Base-by-base conservation (phyloP, 1,140 invertebrate species). In the Philopotamus ludificatus region DNA sequence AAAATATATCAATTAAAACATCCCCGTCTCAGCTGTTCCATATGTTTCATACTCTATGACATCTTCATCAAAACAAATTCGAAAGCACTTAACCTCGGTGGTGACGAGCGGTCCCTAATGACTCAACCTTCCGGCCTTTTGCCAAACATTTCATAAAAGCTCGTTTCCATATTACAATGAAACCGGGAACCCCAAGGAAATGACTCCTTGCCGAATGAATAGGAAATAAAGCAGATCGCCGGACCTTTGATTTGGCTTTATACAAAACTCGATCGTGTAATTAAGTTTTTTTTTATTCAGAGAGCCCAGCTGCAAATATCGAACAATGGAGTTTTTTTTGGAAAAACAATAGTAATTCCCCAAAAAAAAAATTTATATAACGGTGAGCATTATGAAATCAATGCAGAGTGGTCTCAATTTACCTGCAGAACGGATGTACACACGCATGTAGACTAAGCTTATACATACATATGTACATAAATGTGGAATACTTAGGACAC, bases 1-100 rank as follows among this genome's bases (percentile, higher is more conserved):
- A n/a, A n/a, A n/a, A n/a, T n/a, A n/a, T n/a, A n/a, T n/a, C n/a
- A n/a, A n/a, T n/a, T n/a, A n/a, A n/a, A n/a, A n/a, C n/a, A n/a
- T n/a, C n/a, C 7, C 34, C 34, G 34, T n/a, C 34, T 8, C 34
- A 39, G 34, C 34, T 8, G 34, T n/a, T 39, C n/a, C n/a, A n/a
- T n/a, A n/a, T n/a, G n/a, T n/a, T n/a, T n/a, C n/a, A n/a, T n/a
- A n/a, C n/a, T n/a, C n/a, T n/a, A n/a, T n/a, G n/a, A 34, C 28
- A 34, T 34, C 4, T 34, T 16, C 55, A 59, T 45, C 41, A 42
- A 45, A 59, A 59, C 55, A 45, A 59, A 59, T 59, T 59, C 21
- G 34, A 59, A 59, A 45, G n/a, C 55, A 59, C 55, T 59, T 25
- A 22, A 59, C 3, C 42, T 16, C 12, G 25, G 39, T 25, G 12